Base-by-base conservation (phyloP, 2,888 invertebrate genomes). In the Notodonta dromedarius region DNA sequence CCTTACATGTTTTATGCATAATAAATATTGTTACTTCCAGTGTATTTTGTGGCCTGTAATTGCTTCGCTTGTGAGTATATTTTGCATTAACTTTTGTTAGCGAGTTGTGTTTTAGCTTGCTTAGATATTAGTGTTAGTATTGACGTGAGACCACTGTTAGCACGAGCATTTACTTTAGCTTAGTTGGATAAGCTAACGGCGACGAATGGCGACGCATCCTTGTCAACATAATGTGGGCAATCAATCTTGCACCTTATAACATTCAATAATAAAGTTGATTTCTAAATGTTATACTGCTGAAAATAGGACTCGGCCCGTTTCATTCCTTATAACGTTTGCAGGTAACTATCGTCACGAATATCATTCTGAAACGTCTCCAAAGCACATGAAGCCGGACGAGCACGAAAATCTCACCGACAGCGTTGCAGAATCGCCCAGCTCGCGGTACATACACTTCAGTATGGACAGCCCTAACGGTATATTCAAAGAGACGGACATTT, bases 401-500 rank as follows among this genome's bases (percentile, higher is more conserved):
- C 76, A 77, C 0, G 89, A 90, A 0, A 74, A 62, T 0, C 73
- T 80, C 5, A 60, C 79, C 0, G 87, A 90, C 8, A 73, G 67
- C 2, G 74, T 84, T 0, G 68, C 80, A 0, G 91, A 89, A 24
- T 80, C 88, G 0, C 86, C 91, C n/a, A 86, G 78, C 59, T 81
- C 90, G 0, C 82, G 94, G 42, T 94, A 87, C 77, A 93, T 94
- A 61, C 92, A 92, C 64, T 93, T 92, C 71, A 88, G 86, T 57
- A 60, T 82, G 8, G 92, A 92, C 16, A 83, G 75, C n/a, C 82
- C 89, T n/a, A 76, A 77, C 58, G 87, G 80, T 66, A 80, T 91
- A 13, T 91, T 94, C 69, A 88, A 89, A 67, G 90, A 93, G 78
- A 89, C 94, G 0, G 92, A 94, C 65, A 93, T 93, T 70, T 91